Conservation (phyloP, 2,113 vertebrate genomes). For the Pteropus alecto region DNA sequence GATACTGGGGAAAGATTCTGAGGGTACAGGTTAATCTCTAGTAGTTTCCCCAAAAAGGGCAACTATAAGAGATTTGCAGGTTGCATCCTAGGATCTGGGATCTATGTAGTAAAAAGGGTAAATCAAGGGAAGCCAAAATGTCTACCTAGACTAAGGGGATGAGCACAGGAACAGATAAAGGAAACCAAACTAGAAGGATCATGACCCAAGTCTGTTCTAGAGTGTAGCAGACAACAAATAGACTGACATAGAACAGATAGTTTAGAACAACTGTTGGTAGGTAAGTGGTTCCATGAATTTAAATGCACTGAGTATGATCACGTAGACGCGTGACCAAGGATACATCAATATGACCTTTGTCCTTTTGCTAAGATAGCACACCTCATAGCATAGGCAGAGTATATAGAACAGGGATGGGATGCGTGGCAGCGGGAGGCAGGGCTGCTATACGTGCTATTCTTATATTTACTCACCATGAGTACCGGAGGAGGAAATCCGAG, state of each 20-base stretch:
- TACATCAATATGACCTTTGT: neutral
- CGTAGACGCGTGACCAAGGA: neutral
- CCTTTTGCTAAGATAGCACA: neutral
- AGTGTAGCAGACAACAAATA: neutral
- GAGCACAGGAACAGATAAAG: neutral
- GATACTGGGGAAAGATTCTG: neutral
- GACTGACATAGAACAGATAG: neutral
- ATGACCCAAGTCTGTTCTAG: neutral
- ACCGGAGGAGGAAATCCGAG: neutral
- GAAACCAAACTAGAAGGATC: neutral
- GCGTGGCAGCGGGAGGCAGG: neutral
- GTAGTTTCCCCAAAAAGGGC: neutral
- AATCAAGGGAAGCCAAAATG: neutral
- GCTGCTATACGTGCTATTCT: neutral
- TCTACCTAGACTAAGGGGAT: neutral
- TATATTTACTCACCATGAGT: neutral
- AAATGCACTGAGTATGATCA: neutral
- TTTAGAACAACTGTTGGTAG: neutral
- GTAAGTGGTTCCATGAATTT: neutral
- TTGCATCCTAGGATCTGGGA: neutral
- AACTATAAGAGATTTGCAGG: neutral
- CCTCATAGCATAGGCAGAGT: neutral
- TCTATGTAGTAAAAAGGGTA: neutral
- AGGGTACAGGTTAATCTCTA: neutral
- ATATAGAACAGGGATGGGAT: neutral